Conservation (phyloP, 2,888 invertebrate species). For the Philereme transversata region DNA sequence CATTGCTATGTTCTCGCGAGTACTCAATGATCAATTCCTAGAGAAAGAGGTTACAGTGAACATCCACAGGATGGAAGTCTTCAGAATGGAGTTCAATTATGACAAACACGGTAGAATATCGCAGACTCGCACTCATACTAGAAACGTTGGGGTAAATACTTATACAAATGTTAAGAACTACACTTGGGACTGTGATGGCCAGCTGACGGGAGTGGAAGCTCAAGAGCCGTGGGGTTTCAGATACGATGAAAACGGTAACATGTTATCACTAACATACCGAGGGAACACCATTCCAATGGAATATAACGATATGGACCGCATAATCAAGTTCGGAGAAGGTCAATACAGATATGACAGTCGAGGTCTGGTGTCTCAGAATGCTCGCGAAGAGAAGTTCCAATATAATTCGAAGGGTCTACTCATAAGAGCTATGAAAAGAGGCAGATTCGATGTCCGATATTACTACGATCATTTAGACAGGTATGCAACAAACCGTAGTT, state of each 20-base stretch:
- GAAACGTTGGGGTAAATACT: constrained; percentile 95
- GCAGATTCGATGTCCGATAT: constrained; percentile 95
- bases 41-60: constrained; percentile 92
- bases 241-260: constrained; percentile 96
- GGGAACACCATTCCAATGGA: constrained; percentile 97
- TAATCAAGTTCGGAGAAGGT: constrained; percentile 96
- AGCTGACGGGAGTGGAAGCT: constrained; percentile 94
- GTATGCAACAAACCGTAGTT: constrained; percentile 50
- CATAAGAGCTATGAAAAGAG: constrained; percentile 92
- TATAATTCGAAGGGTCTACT: constrained; percentile 97
- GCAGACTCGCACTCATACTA: constrained; percentile 93
- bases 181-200: constrained; percentile 97
- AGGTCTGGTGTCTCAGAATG: constrained; percentile 95
- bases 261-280: constrained; percentile 93
- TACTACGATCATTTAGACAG: constrained; percentile 95
- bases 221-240: constrained; percentile 97
- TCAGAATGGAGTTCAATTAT: constrained; percentile 94
- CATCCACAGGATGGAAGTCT: constrained; percentile 94
- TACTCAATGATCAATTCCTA: constrained; percentile 90
- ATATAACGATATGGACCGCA: constrained; percentile 95
- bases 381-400: constrained; percentile 95
- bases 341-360: constrained; percentile 95
- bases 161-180: constrained; percentile 96
- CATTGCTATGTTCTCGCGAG: constrained; percentile 92
- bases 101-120: constrained; percentile 93